Percentiles rank a stretch among this genome's conserved stretches.
Evolutionary conservation across 1,140 invertebrate genomes (phyloP).

Genomic region (Metopolophium dirhodum): DNA sequence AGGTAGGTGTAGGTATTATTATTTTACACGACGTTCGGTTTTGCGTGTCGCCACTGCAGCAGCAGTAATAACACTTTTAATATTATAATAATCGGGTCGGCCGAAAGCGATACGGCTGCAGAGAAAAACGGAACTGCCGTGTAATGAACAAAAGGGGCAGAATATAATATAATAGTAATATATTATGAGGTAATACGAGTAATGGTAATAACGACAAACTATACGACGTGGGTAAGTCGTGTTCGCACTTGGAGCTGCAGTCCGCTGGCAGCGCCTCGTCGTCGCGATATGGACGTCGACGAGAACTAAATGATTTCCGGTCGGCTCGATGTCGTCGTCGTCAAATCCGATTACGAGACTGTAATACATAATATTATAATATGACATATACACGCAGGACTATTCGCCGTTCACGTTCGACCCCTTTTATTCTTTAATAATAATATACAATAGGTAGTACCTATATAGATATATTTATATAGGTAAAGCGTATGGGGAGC

Average conservation of each 20-base stretch:
- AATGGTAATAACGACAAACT: not conserved
- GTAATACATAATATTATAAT: not conserved
- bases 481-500: too few relatives aligned
- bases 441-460: not conserved
- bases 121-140: not conserved
- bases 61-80: not conserved
- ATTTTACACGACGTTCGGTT: constrained; percentile 18
- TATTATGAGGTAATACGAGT: constrained; percentile 18
- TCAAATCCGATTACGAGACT: constrained; percentile 15
- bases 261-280: not conserved
- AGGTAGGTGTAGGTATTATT: not conserved
- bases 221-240: not conserved
- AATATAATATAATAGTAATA: not conserved
- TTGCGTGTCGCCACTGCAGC: not conserved
- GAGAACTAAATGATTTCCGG: constrained; percentile 16
- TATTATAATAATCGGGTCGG: constrained; percentile 5
- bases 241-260: too few relatives aligned
- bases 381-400: not conserved
- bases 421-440: not conserved
- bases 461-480: too few relatives aligned
- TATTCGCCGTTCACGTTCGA: not conserved
- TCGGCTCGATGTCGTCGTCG: not conserved
- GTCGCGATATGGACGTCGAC: not conserved
- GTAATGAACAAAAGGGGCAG: constrained; percentile 39
- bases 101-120: not conserved